Percentiles rank a stretch among this genome's conserved stretches.
phyloP scores from a whole-genome alignment of 2,113 vertebrate genomes.

The Gymnobelideus leadbeateri region DNA sequence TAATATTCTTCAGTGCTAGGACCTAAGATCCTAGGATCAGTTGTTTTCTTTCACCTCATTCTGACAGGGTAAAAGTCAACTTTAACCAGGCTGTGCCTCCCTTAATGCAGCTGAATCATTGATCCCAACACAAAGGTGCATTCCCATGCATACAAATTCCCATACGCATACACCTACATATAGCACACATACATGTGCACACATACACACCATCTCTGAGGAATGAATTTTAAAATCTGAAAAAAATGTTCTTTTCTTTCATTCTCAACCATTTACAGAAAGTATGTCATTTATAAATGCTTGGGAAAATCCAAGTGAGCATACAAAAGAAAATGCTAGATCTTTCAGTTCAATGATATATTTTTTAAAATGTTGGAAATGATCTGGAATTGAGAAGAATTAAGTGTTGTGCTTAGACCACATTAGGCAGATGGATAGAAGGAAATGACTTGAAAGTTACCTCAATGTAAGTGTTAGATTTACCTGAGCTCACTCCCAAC shows the following conservation, averaged over 20 bases:
- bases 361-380: background rate
- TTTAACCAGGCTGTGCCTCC: background rate
- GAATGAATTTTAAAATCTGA: background rate
- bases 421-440: background rate
- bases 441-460: background rate
- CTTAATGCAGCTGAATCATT: background rate
- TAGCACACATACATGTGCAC: too few species aligned
- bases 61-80: background rate
- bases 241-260: background rate
- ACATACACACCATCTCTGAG: background rate
- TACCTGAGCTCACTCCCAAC: background rate
- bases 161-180: too few species aligned
- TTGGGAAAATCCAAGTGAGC: background rate
- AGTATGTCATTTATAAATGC: slow-evolving; percentile 7
- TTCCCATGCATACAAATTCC: too few species aligned
- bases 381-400: background rate
- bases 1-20: too few species aligned
- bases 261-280: background rate
- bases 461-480: background rate
- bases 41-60: background rate
- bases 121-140: background rate
- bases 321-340: background rate
- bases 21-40: too few species aligned
- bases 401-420: background rate
- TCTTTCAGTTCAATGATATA: too few species aligned